Evolutionary conservation across 2,797 vertebrate genomes (phyloP).

Genomic region (Anguilla anguilla): DNA sequence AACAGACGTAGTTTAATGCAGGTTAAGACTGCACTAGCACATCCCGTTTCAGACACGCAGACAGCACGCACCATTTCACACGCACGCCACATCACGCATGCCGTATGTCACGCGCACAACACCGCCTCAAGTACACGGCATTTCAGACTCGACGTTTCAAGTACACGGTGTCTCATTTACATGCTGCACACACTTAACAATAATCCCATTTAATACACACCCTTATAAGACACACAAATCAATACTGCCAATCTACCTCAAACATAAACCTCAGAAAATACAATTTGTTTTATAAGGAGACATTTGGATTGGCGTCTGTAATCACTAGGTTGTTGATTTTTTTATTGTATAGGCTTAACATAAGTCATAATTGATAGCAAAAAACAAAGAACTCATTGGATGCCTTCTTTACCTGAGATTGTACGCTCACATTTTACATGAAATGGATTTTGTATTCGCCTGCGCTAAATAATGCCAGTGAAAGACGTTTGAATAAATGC

Average conservation of each 20-base stretch:
- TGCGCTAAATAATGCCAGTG: background rate
- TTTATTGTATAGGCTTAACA: background rate
- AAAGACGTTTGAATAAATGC: background rate
- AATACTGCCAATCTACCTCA: background rate
- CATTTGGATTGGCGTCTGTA: too few species aligned
- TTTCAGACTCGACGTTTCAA: background rate
- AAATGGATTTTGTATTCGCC: background rate
- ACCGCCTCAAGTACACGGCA: background rate
- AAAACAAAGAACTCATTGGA: background rate
- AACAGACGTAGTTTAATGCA: too few species aligned
- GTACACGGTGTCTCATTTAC: background rate
- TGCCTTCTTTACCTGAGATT: background rate
- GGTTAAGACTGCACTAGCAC: background rate
- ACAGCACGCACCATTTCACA: background rate
- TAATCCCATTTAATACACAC: background rate
- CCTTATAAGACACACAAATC: background rate
- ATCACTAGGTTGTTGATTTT: background rate
- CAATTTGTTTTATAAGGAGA: background rate
- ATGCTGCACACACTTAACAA: background rate
- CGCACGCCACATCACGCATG: background rate
- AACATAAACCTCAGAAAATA: background rate
- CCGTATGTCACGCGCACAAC: background rate
- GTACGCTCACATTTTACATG: background rate
- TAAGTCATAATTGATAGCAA: background rate
- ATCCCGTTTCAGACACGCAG: background rate